Evolutionary conservation across 1,140 invertebrate genomes (phyloP), one percentile per base, ranked within the genome.

Genomic region (Drosophila serrata): DNA sequence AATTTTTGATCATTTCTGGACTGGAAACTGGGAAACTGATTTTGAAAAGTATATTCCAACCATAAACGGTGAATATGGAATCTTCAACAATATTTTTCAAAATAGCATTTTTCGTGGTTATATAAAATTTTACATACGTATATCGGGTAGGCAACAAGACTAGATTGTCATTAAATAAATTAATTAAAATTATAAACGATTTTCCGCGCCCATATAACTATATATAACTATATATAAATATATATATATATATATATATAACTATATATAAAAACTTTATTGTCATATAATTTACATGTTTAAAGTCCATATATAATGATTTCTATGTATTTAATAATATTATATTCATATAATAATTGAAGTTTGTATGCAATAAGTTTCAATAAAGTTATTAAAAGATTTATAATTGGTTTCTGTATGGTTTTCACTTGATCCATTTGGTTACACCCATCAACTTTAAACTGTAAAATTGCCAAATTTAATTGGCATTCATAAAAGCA

Each of bases 1-100:
- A 3, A 49, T 79, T 12, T 6, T 90, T 3, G 60, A 90, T 31
- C 62, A 75, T 45, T 24, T 90, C 1, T 84, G 40, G 35, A 79
- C 77, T 22, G 86, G 74, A 8, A 51, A 68, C 27, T 45, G 61
- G 8, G 73, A 85, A 6, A 2, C 8, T 4, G 19, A 40, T 1
- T 22, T 84, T 12, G 3, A 2, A 5, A 72, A 73, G 13, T 55
- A 61, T 19, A 0, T 85, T 0, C 73, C 81, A 0, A 22, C 60
- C 7, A 35, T 75, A 0, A 63, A 61, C 29, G 81, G 81, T 4
- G 81, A 81, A 7, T 85, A 81, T 58, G 67, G 56, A 0, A 0
- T 85, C 1, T 58, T 27, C 15, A 11, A 22, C 0, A 63, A 48
- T 7, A 60, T 68, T 42, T 63, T 27, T 22, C 4, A 6, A 1